phyloP scores from a whole-genome alignment of 2,113 vertebrate genomes.

The Orthochromis indermauri region DNA sequence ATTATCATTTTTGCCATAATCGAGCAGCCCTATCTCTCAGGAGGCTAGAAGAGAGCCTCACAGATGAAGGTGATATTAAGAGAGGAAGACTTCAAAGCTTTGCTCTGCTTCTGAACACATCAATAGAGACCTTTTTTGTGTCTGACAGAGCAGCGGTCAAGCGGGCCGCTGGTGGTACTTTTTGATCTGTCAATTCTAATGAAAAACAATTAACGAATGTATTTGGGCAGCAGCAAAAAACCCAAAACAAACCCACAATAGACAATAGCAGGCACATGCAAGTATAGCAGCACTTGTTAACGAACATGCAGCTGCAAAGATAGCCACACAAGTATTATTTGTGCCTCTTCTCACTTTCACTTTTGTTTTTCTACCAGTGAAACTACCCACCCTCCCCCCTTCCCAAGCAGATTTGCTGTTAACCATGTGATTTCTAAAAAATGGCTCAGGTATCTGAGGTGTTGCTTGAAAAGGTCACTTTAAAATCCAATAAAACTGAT shows the following conservation, averaged over 20 bases:
- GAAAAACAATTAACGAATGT: background rate
- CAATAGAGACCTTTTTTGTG: background rate
- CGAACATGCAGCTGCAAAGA: background rate
- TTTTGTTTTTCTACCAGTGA: background rate
- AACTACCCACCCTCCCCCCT: background rate
- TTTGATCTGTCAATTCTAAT: background rate
- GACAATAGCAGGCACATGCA: accelerated
- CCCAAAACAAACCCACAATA: accelerated
- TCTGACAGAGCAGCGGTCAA: background rate
- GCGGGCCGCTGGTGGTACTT: background rate
- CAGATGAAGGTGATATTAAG: background rate
- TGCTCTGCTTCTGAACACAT: background rate
- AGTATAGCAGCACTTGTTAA: background rate
- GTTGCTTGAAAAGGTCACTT: background rate
- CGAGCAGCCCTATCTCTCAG: no score
- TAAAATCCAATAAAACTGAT: background rate
- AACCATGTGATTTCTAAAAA: background rate
- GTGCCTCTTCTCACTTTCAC: background rate
- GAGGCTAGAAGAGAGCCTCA: background rate
- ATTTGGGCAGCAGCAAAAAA: background rate
- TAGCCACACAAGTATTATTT: background rate
- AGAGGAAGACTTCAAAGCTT: background rate
- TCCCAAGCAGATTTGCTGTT: background rate
- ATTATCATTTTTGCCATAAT: no score
- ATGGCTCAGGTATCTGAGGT: background rate